These are phyloP conservation scores for Heliocidaris erythrogramma DNA, from an alignment of 35 echinoderm and acorn worm species.

Conservation along the genomic window DNA sequence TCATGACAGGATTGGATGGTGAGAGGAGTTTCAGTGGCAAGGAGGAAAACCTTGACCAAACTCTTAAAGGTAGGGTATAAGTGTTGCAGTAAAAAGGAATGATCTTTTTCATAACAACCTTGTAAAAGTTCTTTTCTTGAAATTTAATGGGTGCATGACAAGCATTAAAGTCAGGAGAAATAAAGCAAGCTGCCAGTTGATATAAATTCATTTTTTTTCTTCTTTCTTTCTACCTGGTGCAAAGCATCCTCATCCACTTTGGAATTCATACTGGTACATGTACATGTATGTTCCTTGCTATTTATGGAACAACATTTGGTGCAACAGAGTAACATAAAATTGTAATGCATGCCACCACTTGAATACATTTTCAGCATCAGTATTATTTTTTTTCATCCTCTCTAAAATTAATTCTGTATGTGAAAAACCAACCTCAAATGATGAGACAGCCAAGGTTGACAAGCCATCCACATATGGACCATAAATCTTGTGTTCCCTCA, in stretches of 20 bases:
- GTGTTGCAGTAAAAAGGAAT: background rate
- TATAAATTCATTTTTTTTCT: no score
- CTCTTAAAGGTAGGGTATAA: background rate
- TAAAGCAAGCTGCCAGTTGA: background rate
- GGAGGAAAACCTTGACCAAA: background rate
- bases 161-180: background rate
- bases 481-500: conserved; percentile 97
- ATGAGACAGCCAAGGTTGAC: conserved; percentile 93
- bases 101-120: background rate
- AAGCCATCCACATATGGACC: conserved; percentile 95
- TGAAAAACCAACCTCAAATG: conserved; percentile 62
- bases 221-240: no score
- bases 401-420: background rate
- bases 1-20: background rate
- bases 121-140: background rate
- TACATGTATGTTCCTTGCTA: no score
- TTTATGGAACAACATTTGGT: no score
- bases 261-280: no score
- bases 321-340: no score
- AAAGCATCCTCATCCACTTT: no score
- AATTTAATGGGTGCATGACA: background rate
- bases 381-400: background rate
- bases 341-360: no score
- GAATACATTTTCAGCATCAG: no score
- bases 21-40: background rate